These are phyloP conservation scores for Leptosomus discolor DNA, from an alignment of 2,113 vertebrate genomes.

Conservation along the genomic window DNA sequence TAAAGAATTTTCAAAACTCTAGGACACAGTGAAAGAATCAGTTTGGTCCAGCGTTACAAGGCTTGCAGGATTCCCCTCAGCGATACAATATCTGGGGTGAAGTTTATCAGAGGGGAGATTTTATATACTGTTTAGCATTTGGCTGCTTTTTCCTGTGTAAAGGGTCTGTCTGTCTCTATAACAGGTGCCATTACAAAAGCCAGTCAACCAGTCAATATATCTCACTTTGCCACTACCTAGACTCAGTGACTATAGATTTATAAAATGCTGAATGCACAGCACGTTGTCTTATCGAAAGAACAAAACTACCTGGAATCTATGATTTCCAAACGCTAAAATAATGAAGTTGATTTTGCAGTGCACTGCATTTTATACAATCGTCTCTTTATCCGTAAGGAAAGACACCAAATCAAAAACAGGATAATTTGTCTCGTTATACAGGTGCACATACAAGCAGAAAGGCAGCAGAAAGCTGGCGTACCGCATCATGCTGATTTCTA, in stretches of 20 bases:
- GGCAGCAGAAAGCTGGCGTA: background rate
- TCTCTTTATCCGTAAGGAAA: background rate
- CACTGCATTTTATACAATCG: background rate
- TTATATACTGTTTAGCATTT: background rate
- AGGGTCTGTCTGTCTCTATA: background rate
- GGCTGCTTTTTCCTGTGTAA: background rate
- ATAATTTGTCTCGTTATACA: background rate
- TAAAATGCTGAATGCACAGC: background rate
- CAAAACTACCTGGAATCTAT: background rate
- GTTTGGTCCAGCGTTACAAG: no score
- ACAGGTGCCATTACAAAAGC: rapidly evolving
- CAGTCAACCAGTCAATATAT: background rate
- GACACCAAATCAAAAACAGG: background rate
- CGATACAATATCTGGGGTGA: background rate
- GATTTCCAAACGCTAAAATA: background rate
- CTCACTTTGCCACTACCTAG: background rate
- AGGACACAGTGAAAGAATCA: background rate
- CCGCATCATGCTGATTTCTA: background rate
- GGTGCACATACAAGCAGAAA: background rate
- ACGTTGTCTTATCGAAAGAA: rapidly evolving
- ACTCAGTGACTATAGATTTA: background rate
- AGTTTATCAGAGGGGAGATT: background rate
- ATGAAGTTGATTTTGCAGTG: background rate
- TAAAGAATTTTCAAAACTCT: background rate
- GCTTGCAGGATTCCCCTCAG: background rate